These are phyloP conservation scores for Egretta garzetta DNA, from an alignment of 2,113 vertebrate genomes.

Conservation along the genomic window DNA sequence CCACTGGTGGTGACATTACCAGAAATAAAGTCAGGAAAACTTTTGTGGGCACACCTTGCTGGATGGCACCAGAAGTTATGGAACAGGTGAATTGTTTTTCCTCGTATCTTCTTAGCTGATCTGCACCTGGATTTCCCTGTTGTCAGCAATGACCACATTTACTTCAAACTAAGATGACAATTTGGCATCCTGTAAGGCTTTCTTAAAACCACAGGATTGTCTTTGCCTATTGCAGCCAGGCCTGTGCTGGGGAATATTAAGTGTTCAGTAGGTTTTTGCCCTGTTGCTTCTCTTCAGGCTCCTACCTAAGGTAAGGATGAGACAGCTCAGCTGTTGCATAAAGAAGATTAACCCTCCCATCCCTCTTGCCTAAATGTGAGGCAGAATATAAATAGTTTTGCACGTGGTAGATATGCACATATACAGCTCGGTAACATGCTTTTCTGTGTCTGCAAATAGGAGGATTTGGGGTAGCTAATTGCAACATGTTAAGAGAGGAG, in stretches of 20 bases:
- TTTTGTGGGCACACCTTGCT: slow-evolving; percentile 96
- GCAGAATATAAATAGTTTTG: neutral
- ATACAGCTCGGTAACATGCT: neutral
- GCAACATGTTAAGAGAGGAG: neutral
- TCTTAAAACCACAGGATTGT: neutral
- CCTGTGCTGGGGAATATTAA: neutral
- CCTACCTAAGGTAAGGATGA: neutral
- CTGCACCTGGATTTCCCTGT: neutral
- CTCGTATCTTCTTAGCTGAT: neutral
- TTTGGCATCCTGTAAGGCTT: neutral
- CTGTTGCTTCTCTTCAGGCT: neutral
- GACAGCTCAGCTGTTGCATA: neutral
- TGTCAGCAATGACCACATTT: neutral
- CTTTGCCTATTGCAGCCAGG: neutral
- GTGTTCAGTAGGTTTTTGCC: neutral
- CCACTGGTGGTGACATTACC: slow-evolving; percentile 96
- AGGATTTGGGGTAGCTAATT: neutral
- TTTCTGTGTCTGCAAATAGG: neutral
- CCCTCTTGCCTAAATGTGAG: neutral
- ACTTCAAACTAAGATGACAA: neutral
- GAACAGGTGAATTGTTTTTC: slow-evolving; percentile 85
- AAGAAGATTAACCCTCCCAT: neutral
- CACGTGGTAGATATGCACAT: neutral
- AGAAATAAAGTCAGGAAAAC: slow-evolving; percentile 98
- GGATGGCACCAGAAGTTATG: slow-evolving; percentile 99